A percentile compares a stretch with the other conserved stretches of the same genome.
phyloP scores from a whole-genome alignment of 2,888 invertebrate species.

The Frankliniella intonsa region DNA sequence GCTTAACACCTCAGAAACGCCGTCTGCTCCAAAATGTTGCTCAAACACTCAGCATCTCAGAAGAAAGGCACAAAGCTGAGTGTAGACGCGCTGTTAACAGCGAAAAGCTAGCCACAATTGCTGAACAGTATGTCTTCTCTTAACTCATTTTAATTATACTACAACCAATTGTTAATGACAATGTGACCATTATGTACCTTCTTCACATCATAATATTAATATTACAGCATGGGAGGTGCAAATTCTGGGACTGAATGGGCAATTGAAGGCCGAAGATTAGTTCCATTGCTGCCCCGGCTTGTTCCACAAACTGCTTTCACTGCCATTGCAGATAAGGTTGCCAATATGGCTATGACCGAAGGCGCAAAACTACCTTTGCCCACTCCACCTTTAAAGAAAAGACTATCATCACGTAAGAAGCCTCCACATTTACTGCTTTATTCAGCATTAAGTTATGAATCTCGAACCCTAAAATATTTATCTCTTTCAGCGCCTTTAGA shows the following conservation, averaged over 20 bases:
- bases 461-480: neutral
- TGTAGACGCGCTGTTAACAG: slow-evolving; percentile 87
- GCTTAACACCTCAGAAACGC: slow-evolving; percentile 76
- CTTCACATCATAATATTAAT: too few relatives aligned
- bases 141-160: slow-evolving; percentile 10
- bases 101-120: slow-evolving; percentile 81
- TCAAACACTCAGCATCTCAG: slow-evolving; percentile 75
- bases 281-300: slow-evolving; percentile 78
- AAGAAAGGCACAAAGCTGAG: slow-evolving; percentile 88
- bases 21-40: slow-evolving; percentile 79
- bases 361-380: slow-evolving; percentile 54
- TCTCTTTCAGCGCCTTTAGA: neutral
- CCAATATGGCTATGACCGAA: slow-evolving; percentile 59
- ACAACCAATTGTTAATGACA: too few relatives aligned
- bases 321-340: slow-evolving; percentile 74
- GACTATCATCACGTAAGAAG: neutral
- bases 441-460: neutral
- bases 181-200: too few relatives aligned
- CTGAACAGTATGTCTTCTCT: slow-evolving; percentile 69
- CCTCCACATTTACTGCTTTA: too few relatives aligned
- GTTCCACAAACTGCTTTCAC: slow-evolving; percentile 80
- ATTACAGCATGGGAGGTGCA: slow-evolving; percentile 50
- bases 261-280: slow-evolving; percentile 76
- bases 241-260: slow-evolving; percentile 68
- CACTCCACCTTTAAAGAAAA: slow-evolving; percentile 4